Evolutionary conservation across 2,113 vertebrate genomes (phyloP), one percentile per base, ranked within the genome.

Genomic region (Amia ocellicauda): DNA sequence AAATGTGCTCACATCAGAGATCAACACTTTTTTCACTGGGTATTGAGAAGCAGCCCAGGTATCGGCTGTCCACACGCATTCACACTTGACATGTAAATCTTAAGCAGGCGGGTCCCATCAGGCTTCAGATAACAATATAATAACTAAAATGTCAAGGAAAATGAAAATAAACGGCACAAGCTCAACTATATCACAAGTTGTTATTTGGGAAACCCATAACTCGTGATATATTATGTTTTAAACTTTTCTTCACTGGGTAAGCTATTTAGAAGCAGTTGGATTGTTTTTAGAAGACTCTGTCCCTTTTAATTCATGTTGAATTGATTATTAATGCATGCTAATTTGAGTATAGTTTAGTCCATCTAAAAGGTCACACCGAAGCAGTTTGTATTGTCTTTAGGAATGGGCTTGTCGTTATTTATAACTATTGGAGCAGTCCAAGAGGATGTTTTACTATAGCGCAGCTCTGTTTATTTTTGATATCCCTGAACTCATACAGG

Each of bases 401-500:
- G 52, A 23, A 7, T 17, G 16, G 24, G 14, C 10, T 31, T 56
- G 54, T 3, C 27, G 11, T 10, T 3, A 3, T 9, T 7, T 31
- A 10, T 31, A 8, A 14, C 17, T 56, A 28, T 31, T 2, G 17
- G 54, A 31, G 54, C 11, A 28, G 16, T 28, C 16, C 14, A 3
- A 23, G 1, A 3, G 54, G 17, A 56, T 9, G 26, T 17, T 19
- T n/a, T n/a, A n/a, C n/a, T n/a, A n/a, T 11, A 36, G 31, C 11
- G 5, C 11, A 7, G 4, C 63, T 78, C 36, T 66, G 52, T 45
- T 50, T 36, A 36, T 0, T 0, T 31, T 52, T 54, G 26, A 70
- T 71, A 62, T 29, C 26, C 0, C 59, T 62, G 41, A 55, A 42
- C 62, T 17, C 49, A 62, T 63, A 68, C 55, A 58, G 64, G 66